Evolutionary conservation across 2,888 invertebrate species (phyloP).

Genomic region (Antheraea yamamai): DNA sequence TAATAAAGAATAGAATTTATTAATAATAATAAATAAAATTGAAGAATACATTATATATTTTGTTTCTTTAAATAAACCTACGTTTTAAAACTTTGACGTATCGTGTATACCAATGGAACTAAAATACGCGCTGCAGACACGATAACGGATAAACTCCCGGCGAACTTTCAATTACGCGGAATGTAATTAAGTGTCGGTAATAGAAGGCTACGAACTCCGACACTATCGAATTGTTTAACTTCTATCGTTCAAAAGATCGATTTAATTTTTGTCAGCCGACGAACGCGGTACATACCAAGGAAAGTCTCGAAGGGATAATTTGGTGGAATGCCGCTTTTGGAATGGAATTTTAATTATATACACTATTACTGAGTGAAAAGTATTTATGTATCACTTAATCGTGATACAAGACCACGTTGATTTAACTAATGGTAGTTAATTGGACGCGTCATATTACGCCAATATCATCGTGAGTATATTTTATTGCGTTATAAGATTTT

Average conservation of each 20-base stretch:
- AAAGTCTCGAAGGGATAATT: conserved; percentile 26
- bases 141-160: conserved; percentile 42
- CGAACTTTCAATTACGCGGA: conserved; percentile 70
- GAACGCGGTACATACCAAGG: conserved; percentile 34
- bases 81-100: not conserved
- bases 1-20: no score
- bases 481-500: not conserved
- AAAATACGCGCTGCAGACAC: conserved; percentile 46
- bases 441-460: not conserved
- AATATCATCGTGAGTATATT: not conserved
- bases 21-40: no score
- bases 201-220: conserved; percentile 46
- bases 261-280: conserved; percentile 59
- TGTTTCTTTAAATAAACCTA: not conserved
- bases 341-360: conserved; percentile 43
- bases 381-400: conserved; percentile 22
- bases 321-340: conserved; percentile 37
- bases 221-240: conserved; percentile 69
- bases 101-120: conserved; percentile 27
- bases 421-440: conserved; percentile 3
- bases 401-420: not conserved
- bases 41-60: no score
- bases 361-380: conserved; percentile 28
- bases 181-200: conserved; percentile 70
- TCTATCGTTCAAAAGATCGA: conserved; percentile 60